Conservation (phyloP, 2,113 vertebrate genomes). For the Sprattus sprattus region DNA sequence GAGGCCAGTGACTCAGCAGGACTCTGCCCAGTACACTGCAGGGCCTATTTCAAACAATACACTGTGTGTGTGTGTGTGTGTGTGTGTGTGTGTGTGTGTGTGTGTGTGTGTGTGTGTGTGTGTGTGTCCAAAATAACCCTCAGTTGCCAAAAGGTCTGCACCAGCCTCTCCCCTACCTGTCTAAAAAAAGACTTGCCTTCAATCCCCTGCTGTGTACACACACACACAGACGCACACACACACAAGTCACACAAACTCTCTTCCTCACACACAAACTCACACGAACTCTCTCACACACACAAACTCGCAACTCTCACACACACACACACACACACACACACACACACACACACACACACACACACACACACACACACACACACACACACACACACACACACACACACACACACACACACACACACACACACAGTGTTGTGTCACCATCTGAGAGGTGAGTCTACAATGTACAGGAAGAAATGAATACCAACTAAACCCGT, state of each 20-base stretch:
- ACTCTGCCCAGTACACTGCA: conserved; percentile 44
- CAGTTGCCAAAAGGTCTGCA: background rate
- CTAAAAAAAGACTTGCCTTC: background rate
- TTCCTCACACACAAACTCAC: background rate
- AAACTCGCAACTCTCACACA: too few species aligned
- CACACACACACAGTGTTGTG: background rate
- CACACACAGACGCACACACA: background rate
- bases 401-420: background rate
- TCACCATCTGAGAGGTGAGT: background rate
- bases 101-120: conserved; percentile 29
- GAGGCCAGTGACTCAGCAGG: conserved; percentile 50
- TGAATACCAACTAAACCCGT: background rate
- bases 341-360: background rate
- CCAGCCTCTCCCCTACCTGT: background rate
- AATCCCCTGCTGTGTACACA: background rate
- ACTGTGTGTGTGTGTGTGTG: conserved; percentile 1
- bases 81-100: conserved; percentile 28
- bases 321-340: conserved; percentile 4
- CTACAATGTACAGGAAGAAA: background rate
- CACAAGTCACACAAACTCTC: background rate
- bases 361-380: background rate
- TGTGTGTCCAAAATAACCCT: conserved; percentile 21
- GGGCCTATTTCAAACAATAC: background rate
- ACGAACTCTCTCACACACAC: background rate
- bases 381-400: background rate